Evolutionary conservation across 2,113 vertebrate genomes (phyloP).

Genomic region (Scalopus aquaticus): DNA sequence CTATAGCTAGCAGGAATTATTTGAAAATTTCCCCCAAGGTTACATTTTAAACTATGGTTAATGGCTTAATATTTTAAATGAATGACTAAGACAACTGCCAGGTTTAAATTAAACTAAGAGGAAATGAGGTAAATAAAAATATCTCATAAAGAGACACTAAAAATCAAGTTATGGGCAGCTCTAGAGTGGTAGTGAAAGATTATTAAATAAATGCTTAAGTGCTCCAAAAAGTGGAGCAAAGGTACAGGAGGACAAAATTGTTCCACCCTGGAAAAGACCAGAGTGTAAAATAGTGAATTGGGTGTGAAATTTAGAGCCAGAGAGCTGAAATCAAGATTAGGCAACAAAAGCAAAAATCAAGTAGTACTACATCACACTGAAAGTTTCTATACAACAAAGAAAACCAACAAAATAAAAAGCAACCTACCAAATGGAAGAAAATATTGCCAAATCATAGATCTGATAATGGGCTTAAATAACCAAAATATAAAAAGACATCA

Average conservation of each 20-base stretch:
- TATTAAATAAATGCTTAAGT: background rate
- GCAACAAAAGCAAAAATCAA: too few species aligned
- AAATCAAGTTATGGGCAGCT: background rate
- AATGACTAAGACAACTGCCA: background rate
- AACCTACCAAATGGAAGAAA: too few species aligned
- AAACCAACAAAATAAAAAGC: too few species aligned
- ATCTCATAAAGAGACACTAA: background rate
- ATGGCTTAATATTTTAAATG: conserved; percentile 12
- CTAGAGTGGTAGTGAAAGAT: background rate
- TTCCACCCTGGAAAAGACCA: background rate
- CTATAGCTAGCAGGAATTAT: background rate
- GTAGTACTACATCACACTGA: too few species aligned
- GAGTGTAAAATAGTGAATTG: background rate
- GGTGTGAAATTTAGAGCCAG: background rate
- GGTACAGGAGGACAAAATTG: background rate
- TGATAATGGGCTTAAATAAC: too few species aligned
- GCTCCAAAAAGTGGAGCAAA: background rate
- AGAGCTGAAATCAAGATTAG: background rate
- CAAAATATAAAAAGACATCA: too few species aligned
- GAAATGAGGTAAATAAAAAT: background rate
- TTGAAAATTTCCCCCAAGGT: background rate
- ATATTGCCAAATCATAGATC: too few species aligned
- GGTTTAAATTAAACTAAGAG: background rate
- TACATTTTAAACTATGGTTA: conserved; percentile 22
- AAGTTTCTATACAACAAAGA: too few species aligned